Evolutionary conservation across 2,797 vertebrate genomes (phyloP).

Genomic region (Percopsis omiscomaycus): DNA sequence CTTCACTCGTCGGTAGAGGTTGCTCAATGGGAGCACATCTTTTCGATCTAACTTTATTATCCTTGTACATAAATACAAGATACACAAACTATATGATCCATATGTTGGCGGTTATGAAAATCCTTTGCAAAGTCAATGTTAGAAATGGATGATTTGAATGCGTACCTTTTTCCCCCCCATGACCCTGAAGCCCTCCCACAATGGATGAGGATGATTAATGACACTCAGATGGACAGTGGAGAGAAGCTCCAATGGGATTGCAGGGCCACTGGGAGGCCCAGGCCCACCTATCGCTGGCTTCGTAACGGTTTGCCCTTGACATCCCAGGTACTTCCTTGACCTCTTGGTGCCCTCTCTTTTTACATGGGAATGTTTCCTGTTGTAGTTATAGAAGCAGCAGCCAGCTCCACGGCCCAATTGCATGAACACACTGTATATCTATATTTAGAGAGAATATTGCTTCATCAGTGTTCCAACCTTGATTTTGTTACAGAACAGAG

Average conservation of each 20-base stretch:
- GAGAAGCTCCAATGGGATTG: slow-evolving; percentile 94
- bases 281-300: slow-evolving; percentile 91
- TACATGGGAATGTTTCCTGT: slow-evolving; percentile 34
- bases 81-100: no score
- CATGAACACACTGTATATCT: neutral
- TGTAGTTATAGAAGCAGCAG: slow-evolving; percentile 1
- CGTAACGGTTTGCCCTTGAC: slow-evolving; percentile 85
- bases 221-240: slow-evolving; percentile 92
- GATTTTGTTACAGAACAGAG: slow-evolving; percentile 78
- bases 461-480: neutral
- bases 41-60: neutral
- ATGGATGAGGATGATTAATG: slow-evolving; percentile 92
- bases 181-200: slow-evolving; percentile 85
- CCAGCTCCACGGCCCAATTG: neutral
- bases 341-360: slow-evolving; percentile 12
- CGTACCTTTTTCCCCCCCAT: slow-evolving; percentile 17
- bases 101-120: no score
- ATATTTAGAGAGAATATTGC: neutral
- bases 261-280: slow-evolving; percentile 89
- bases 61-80: neutral
- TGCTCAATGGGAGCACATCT: neutral
- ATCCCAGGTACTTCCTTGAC: slow-evolving; percentile 68
- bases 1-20: slow-evolving; percentile 16
- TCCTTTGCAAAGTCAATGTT: no score
- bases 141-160: no score